These are phyloP conservation scores for Pocota personata DNA, from an alignment of 2,888 invertebrate genomes.

Conservation along the genomic window DNA sequence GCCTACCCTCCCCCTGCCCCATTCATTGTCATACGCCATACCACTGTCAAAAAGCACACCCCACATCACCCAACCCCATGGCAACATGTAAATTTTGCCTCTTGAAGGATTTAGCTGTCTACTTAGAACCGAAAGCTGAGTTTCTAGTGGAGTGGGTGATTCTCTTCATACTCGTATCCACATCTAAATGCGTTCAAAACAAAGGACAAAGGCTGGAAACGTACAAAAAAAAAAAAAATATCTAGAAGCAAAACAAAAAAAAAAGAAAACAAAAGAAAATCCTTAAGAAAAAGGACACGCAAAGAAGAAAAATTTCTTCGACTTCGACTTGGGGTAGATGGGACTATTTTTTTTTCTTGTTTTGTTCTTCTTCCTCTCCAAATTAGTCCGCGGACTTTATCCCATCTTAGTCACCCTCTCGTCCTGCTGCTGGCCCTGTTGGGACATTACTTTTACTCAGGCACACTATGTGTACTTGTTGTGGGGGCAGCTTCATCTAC, in stretches of 20 bases:
- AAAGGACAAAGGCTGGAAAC: constrained; percentile 66
- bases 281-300: constrained; percentile 65
- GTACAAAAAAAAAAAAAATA: constrained; percentile 12
- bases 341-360: neutral
- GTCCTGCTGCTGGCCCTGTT: constrained; percentile 16
- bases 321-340: constrained; percentile 26
- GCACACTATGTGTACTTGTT: constrained; percentile 6
- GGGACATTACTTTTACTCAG: constrained; percentile 34
- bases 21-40: constrained; percentile 13
- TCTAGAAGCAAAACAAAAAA: constrained; percentile 15
- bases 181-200: constrained; percentile 69
- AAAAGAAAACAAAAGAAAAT: constrained; percentile 60
- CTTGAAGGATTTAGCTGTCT: constrained; percentile 73
- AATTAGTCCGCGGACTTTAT: constrained; percentile 73
- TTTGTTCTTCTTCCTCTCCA: constrained; percentile 45
- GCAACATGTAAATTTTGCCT: constrained; percentile 70
- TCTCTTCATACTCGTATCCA: constrained; percentile 59
- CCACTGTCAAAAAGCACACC: no score
- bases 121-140: constrained; percentile 39
- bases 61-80: constrained; percentile 32
- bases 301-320: constrained; percentile 62
- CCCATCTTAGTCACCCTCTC: constrained; percentile 42
- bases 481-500: constrained; percentile 64
- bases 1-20: constrained; percentile 10
- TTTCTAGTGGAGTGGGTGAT: constrained; percentile 18